Evolutionary conservation across 2,113 vertebrate genomes (phyloP), one percentile per base, ranked within the genome.

Genomic region (Istiophorus platypterus): DNA sequence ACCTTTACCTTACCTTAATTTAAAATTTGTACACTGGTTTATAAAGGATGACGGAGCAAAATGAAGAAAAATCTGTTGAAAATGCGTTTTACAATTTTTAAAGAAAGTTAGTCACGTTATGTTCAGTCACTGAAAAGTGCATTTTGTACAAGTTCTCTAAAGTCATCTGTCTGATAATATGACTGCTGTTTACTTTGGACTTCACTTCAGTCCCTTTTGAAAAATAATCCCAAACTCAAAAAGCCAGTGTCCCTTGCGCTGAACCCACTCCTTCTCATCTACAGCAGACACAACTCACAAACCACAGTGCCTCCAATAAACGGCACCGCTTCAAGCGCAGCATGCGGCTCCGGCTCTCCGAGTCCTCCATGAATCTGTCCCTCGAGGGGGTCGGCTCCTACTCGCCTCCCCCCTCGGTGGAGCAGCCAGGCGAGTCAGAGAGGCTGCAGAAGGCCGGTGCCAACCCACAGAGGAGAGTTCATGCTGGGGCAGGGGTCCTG

Each of bases 311-410:
- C 84, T 94, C 94, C 59, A 93, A 95, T 58, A 97, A 96, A 74
- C 95, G 97, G 14, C 95, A 96, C 88, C 94, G 96, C 71, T 97
- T 97, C 91, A 96, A 96, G 75, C 96, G 95, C 85, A 97, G 96
- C 89, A 92, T 97, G 88, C 94, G 97, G 68, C 95, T 98, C 12
- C 94, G 96, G 0, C 95, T 98, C 69, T 98, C 97, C 15, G 97
- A 97, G 91, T 94, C 95, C 57, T 97, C 96, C 54, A 95, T 96
- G 85, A 96, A 86, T 88, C 94, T 57, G 92, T 97, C 88, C 71
- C 94, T 6, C 0, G 94, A 94, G 59, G 91, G 92, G 34, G 52
- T 87, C 10, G 52, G 93, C 54, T 82, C 92, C 76, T 84, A 78
- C 87, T 92, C 59, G 10, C 91, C 92, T 70, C 51, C 93, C 82